phyloP scores from a whole-genome alignment of 2,113 vertebrate genomes.

The Salminus brasiliensis region DNA sequence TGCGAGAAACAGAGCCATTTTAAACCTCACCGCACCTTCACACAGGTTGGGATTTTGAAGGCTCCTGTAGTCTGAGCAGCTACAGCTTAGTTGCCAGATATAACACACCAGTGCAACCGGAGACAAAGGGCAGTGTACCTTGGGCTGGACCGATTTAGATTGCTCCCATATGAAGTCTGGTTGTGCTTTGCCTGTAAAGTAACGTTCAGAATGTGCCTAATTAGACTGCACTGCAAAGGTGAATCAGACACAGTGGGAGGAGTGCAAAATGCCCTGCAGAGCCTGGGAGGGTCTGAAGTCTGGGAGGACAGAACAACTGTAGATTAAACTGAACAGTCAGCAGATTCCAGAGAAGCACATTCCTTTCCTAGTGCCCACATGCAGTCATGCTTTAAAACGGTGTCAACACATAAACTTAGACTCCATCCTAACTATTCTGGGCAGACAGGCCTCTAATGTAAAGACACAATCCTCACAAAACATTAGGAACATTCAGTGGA shows the following conservation, averaged over 20 bases:
- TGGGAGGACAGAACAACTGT: constrained; percentile 51
- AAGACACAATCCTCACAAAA: constrained; percentile 22
- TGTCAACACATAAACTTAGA: not conserved
- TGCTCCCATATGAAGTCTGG: constrained; percentile 45
- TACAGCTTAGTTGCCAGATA: constrained; percentile 28
- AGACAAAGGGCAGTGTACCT: not conserved
- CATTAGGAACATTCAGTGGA: not conserved
- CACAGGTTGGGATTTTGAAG: not conserved
- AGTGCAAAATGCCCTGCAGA: not conserved
- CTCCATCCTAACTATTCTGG: not conserved
- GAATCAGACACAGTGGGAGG: constrained; percentile 25
- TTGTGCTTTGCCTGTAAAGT: constrained; percentile 21
- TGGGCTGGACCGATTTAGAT: constrained; percentile 16
- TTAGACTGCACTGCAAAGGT: constrained; percentile 15
- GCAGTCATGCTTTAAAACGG: not conserved
- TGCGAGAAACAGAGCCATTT: constrained; percentile 2
- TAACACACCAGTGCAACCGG: constrained; percentile 17
- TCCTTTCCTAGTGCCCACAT: not conserved
- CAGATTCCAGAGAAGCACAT: constrained; percentile 22
- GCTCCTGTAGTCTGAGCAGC: not conserved
- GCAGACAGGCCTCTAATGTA: constrained; percentile 2
- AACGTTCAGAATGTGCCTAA: constrained; percentile 18
- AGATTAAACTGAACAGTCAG: constrained; percentile 21
- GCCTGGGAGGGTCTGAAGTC: no score
- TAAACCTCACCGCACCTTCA: constrained; percentile 11